Evolutionary conservation across 2,113 vertebrate genomes (phyloP).

Genomic region (Dipodomys merriami): DNA sequence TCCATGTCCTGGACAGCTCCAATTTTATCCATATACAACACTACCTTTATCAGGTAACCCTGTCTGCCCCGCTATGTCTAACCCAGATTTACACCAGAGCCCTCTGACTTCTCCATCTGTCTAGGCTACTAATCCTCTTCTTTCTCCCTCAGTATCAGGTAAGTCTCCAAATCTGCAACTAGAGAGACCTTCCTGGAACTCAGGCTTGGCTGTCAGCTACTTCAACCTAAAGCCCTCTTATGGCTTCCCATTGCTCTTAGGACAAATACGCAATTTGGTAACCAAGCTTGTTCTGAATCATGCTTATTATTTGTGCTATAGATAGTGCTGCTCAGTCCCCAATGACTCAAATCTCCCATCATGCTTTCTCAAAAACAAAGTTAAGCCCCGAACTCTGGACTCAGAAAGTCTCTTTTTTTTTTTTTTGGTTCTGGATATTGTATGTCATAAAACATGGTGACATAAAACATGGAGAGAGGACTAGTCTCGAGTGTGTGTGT

Average conservation of each 20-base stretch:
- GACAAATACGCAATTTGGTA: background rate
- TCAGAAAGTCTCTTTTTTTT: conserved; percentile 25
- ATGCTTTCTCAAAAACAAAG: conserved; percentile 7
- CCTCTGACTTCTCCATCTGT: background rate
- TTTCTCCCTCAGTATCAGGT: background rate
- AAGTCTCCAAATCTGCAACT: background rate
- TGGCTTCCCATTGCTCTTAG: background rate
- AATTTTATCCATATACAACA: background rate
- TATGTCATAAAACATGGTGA: background rate
- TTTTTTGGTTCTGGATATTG: conserved; percentile 12
- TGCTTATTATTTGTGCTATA: background rate
- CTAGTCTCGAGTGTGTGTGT: background rate
- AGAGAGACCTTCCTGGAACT: background rate
- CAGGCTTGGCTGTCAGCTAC: background rate
- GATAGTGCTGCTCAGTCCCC: no score
- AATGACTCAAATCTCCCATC: no score
- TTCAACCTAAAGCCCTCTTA: background rate
- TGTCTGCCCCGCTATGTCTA: background rate
- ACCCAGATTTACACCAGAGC: background rate
- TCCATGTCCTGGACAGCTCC: background rate
- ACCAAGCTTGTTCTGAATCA: background rate
- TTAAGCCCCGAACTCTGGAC: background rate
- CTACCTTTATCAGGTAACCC: background rate
- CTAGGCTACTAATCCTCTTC: background rate
- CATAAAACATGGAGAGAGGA: background rate